Evolutionary conservation across 2,113 vertebrate genomes (phyloP), one percentile per base, ranked within the genome.

Genomic region (Arvicanthis niloticus): DNA sequence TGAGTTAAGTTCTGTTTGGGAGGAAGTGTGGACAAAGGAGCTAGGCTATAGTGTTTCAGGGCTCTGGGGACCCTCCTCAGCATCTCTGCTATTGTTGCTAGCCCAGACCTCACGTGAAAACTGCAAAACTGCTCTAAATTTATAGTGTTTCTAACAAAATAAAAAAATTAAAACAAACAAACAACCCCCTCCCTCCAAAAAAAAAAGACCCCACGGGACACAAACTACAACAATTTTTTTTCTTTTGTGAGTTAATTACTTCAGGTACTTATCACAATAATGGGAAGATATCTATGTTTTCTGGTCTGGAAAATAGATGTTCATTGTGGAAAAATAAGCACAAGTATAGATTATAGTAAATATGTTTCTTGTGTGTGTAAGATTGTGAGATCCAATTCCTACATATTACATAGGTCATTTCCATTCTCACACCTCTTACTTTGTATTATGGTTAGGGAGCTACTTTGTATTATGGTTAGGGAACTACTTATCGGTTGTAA

Each of bases 281-380:
- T 48, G 56, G 22, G 89, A 89, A 62, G 40, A 34, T 72, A 40
- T 40, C 16, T 3, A 89, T 94, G 94, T 96, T 60, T 40, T 56
- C 7, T 92, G 34, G 22, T n/a, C n/a, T 88, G 10, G n/a, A 94
- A 96, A 21, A 92, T 7, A 62, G 7, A 34, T 9, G 1, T 0
- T 68, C 62, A 22, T 1, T 81, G 2, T 68, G 26, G 73, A 95
- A 92, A 75, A 42, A 26, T 29, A 82, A 82, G 8, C 42, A 82
- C 91, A 89, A 73, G 78, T 96, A 62, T 29, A 87, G 40, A 89
- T 93, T 87, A 82, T 65, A 84, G 51, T 45, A 75, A 73, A 19
- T 88, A 21, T 29, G 91, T 87, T 96, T 97, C 15, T 75, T 67
- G 1, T 72, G 9, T 21, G 21, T 60, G 16, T 73, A 68, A 91